Evolutionary conservation across 1,140 invertebrate genomes (phyloP), one percentile per base, ranked within the genome.

Genomic region (Neotoxoptera formosana): DNA sequence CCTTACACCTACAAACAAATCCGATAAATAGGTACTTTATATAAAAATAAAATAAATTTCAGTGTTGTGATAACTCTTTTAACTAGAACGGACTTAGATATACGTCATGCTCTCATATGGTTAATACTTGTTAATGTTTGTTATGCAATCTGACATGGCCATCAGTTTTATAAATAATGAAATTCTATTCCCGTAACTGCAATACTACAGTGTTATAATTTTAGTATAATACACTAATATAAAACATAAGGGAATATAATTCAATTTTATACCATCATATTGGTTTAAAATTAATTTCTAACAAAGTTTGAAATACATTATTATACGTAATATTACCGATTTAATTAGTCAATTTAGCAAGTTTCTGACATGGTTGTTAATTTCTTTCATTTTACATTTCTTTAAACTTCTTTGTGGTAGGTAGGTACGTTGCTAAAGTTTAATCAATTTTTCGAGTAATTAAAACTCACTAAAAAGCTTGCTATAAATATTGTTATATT

Each of bases 221-320:
- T n/a, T n/a, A n/a, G n/a, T n/a, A n/a, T n/a, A n/a, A n/a, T 76
- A 17, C 1, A n/a, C 60, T 76, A 76, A 76, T n/a, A 34, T n/a
- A 34, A 76, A 14, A 76, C 14, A 67, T 67, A 76, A 76, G 17
- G 14, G 14, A 76, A 34, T 76, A 76, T n/a, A 76, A 76, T 76
- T 76, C n/a, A 34, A 76, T 76, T n/a, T 76, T 76, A 76, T 76
- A n/a, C n/a, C 30, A 76, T 76, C 60, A n/a, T 76, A 76, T n/a
- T 14, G 60, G 60, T 76, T 76, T 76, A 76, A 76, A 76, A 76
- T 76, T 53, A 76, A 76, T 76, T 76, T 76, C n/a, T 7, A 76
- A 76, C 60, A 76, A n/a, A 76, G 60, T 76, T 76, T 76, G 60
- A 76, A 76, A 76, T 76, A 76, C 60, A 76, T 76, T 76, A 76